phyloP scores from a whole-genome alignment of 2,797 vertebrate genomes.

The Clarias fuscus region DNA sequence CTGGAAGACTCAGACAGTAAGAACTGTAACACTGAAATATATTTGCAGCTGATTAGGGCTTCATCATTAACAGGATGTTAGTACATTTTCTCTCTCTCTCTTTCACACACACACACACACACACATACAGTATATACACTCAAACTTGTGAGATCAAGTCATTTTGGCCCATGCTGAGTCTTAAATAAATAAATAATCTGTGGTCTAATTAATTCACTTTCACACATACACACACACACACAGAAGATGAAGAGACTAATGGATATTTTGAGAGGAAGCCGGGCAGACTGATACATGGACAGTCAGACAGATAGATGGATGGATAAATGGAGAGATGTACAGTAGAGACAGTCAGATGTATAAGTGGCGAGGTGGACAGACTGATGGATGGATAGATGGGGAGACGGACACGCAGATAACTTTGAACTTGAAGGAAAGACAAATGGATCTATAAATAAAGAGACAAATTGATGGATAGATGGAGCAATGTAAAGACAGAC shows the following conservation, averaged over 20 bases:
- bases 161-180: background rate
- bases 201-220: background rate
- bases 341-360: too few relatives aligned
- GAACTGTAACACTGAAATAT: background rate
- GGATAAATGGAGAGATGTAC: background rate
- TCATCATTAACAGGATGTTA: conserved; percentile 18
- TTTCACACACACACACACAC: background rate
- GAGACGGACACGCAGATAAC: background rate
- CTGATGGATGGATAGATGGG: background rate
- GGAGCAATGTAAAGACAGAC: background rate
- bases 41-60: background rate
- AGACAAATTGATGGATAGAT: background rate
- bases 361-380: too few relatives aligned
- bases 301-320: background rate
- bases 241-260: background rate
- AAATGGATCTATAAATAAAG: background rate
- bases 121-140: background rate
- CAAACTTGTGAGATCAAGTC: background rate
- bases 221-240: background rate
- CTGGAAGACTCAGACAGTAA: background rate
- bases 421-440: background rate
- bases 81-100: background rate
- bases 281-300: background rate
- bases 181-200: conserved; percentile 1
- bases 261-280: background rate